A percentile compares a stretch with the other conserved stretches of the same genome.
Conservation (phyloP, 2,113 vertebrate species). For the Andinoacara biseriatus region DNA sequence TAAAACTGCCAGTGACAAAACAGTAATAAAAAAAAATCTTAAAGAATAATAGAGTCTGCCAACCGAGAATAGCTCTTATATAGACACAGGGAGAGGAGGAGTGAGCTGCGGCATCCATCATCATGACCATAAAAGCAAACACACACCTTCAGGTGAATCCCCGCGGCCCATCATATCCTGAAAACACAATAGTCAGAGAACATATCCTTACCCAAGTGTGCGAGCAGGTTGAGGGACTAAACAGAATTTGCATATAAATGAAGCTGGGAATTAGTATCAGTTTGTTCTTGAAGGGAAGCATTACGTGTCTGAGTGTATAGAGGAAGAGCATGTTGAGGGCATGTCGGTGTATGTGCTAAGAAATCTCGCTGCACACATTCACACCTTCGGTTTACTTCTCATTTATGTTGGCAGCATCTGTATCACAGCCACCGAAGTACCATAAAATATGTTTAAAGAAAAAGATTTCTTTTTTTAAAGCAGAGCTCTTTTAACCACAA, state of each 20-base stretch:
- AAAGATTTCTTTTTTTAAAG: not conserved
- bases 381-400: not conserved
- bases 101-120: slow-evolving; percentile 42
- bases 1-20: not conserved
- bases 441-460: not conserved
- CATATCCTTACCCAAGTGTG: slow-evolving; percentile 36
- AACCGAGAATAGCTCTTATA: not conserved
- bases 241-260: slow-evolving; percentile 61
- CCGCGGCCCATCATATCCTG: slow-evolving; percentile 1
- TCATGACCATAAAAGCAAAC: slow-evolving; percentile 39
- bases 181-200: slow-evolving; percentile 39
- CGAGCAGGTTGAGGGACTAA: slow-evolving; percentile 20
- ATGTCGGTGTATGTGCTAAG: not conserved
- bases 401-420: not conserved
- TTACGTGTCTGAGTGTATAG: not conserved
- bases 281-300: slow-evolving; percentile 45
- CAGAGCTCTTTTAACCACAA: not conserved
- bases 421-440: not conserved
- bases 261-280: slow-evolving; percentile 44
- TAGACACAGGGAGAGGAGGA: not conserved
- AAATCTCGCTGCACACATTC: not conserved
- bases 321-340: slow-evolving; percentile 39
- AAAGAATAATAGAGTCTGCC: slow-evolving; percentile 6
- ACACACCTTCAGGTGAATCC: slow-evolving; percentile 37
- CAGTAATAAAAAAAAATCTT: slow-evolving; percentile 2